Percentiles rank a stretch among this genome's conserved stretches.
phyloP scores from a whole-genome alignment of 2,797 vertebrate species.

The Sebastes diaconus region DNA sequence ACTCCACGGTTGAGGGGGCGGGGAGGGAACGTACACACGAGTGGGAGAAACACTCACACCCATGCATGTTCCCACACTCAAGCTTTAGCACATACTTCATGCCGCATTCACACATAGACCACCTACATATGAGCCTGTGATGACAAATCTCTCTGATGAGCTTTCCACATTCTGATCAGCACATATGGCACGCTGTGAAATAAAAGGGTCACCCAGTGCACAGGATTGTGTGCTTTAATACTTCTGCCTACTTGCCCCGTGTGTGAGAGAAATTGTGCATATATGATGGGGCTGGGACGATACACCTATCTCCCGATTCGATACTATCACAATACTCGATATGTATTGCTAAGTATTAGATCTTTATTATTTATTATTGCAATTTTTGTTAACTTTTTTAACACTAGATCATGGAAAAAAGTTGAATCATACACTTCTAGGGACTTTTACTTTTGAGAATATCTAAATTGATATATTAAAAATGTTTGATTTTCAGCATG shows the following conservation, averaged over 20 bases:
- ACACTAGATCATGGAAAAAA: too few species aligned
- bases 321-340: too few species aligned
- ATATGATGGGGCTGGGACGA: neutral
- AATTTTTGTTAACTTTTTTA: too few species aligned
- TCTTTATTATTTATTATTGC: too few species aligned
- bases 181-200: conserved; percentile 52
- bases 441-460: too few species aligned
- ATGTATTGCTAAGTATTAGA: too few species aligned
- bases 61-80: conserved; percentile 27
- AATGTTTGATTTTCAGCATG: too few species aligned
- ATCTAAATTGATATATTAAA: too few species aligned
- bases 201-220: conserved; percentile 35
- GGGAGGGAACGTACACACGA: conserved; percentile 27
- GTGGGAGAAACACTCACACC: conserved; percentile 38
- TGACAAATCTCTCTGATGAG: conserved; percentile 31
- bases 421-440: too few species aligned
- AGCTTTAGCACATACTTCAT: conserved; percentile 46
- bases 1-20: conserved; percentile 35
- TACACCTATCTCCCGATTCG: too few species aligned
- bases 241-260: conserved; percentile 27
- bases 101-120: conserved; percentile 40
- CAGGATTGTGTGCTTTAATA: conserved; percentile 19
- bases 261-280: conserved; percentile 56
- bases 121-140: conserved; percentile 39
- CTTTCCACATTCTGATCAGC: conserved; percentile 56